Base-by-base conservation (phyloP, 2,888 invertebrate species). In the Leptura quadrifasciata region DNA sequence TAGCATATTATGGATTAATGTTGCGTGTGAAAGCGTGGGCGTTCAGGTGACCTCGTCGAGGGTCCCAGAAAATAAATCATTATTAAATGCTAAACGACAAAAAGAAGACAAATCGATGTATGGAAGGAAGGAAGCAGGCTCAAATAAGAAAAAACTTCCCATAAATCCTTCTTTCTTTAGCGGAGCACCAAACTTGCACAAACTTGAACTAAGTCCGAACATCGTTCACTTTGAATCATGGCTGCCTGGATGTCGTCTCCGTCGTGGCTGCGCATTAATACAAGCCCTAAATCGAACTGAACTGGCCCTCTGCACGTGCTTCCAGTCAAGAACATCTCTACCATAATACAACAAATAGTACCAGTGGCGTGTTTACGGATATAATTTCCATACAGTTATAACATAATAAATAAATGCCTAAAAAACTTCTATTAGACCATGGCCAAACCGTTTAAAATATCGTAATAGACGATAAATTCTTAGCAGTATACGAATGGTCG, bases 141-240 rank as follows among this genome's bases (percentile, higher is more conserved):
- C 79, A 82, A 85, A 85, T 84, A 85, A 85, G 85, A 87, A 86
- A 88, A 88, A 87, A 85, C 84, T 83, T 82, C 80, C 83, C 86
- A 88, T 89, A 88, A 89, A 89, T 89, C 88, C 86, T 88, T 87
- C 87, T 88, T 88, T 87, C 86, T 87, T 87, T 87, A 86, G 85
- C 86, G 81, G 84, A 85, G 85, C 83, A 85, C 86, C 85, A 83
- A 88, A 88, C 87, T 87, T 88, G 87, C 87, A 87, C 88, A 87
- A 89, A 88, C 88, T 88, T 86, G 85, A 84, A 85, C 87, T 87
- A 89, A 89, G 88, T 89, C 89, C 87, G 87, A 86, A 87, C 88
- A 88, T 88, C 88, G 88, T 88, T 89, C 89, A 89, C 87, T 86
- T 87, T 89, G 89, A 89, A 87, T 87, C 87, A 89, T 89, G 88